Evolutionary conservation across 2,797 vertebrate species (phyloP).

Genomic region (Orientallactaga sibirica): DNA sequence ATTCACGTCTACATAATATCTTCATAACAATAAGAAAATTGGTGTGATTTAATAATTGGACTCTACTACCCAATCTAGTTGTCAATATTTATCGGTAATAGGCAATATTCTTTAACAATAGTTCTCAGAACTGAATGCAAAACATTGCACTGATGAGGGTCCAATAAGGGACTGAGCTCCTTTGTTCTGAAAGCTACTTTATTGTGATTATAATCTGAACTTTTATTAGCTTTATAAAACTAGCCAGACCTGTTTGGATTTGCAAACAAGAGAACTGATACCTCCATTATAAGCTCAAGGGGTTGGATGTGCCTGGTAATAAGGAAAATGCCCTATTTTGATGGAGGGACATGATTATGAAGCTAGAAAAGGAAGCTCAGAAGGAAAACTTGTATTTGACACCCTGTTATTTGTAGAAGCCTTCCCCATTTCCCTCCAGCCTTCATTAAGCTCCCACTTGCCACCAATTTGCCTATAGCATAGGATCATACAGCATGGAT

Average conservation of each 20-base stretch:
- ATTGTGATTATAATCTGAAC: background rate
- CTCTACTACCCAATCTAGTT: too few relatives aligned
- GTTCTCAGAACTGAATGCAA: background rate
- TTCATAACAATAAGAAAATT: background rate
- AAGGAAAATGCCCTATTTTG: background rate
- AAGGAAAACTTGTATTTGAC: background rate
- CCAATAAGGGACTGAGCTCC: background rate
- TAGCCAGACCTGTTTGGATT: background rate
- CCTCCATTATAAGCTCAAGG: background rate
- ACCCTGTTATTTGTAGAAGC: background rate
- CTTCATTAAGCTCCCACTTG: background rate
- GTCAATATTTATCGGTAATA: background rate
- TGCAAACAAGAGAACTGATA: background rate
- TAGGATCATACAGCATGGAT: background rate
- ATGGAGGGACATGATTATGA: background rate
- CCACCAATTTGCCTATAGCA: background rate
- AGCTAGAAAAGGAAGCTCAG: background rate
- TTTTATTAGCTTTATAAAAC: background rate
- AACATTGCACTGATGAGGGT: background rate
- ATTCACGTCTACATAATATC: background rate
- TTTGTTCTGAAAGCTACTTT: background rate
- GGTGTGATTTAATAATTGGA: too few relatives aligned
- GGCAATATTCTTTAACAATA: background rate
- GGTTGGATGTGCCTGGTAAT: background rate
- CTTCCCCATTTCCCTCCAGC: background rate